A percentile compares a stretch with the other conserved stretches of the same genome.
phyloP scores from a whole-genome alignment of 2,888 invertebrate genomes.

The Stegophylla sp. region DNA sequence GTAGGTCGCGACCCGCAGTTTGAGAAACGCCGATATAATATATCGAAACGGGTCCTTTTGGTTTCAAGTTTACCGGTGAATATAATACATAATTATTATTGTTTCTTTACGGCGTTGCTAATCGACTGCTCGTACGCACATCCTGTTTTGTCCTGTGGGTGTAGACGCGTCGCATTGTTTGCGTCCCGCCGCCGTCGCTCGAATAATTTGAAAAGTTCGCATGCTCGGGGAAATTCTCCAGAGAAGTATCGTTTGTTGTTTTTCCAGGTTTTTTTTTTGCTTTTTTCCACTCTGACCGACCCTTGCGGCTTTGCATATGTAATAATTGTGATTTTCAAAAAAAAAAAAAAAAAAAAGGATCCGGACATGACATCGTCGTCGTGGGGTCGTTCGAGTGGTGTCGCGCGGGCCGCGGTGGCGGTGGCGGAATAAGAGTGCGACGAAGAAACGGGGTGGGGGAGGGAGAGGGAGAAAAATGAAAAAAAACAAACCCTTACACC shows the following conservation, averaged over 20 bases:
- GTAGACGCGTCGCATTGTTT: too few relatives aligned
- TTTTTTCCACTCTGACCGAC: too few relatives aligned
- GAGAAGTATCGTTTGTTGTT: constrained; percentile 44
- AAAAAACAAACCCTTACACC: constrained; percentile 23
- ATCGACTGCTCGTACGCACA: neutral
- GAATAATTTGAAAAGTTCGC: constrained; percentile 29
- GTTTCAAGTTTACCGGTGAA: too few relatives aligned
- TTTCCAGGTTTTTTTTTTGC: constrained; percentile 18
- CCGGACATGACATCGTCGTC: constrained; percentile 23
- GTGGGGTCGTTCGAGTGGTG: constrained; percentile 52
- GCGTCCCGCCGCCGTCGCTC: too few relatives aligned
- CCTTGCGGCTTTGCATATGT: constrained; percentile 35
- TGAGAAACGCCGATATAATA: too few relatives aligned
- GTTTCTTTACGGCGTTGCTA: neutral
- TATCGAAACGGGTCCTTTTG: too few relatives aligned
- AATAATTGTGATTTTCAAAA: constrained; percentile 48
- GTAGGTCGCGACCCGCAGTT: too few relatives aligned
- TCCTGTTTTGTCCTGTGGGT: too few relatives aligned
- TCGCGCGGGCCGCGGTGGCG: too few relatives aligned
- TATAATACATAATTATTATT: too few relatives aligned
- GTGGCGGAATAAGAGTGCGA: constrained; percentile 44
- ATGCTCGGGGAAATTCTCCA: neutral
- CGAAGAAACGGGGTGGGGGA: too few relatives aligned
- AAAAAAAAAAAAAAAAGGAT: too few relatives aligned
- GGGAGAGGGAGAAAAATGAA: constrained; percentile 35